phyloP scores from a whole-genome alignment of 1,140 invertebrate genomes.

The Acromyrmex heyeri region DNA sequence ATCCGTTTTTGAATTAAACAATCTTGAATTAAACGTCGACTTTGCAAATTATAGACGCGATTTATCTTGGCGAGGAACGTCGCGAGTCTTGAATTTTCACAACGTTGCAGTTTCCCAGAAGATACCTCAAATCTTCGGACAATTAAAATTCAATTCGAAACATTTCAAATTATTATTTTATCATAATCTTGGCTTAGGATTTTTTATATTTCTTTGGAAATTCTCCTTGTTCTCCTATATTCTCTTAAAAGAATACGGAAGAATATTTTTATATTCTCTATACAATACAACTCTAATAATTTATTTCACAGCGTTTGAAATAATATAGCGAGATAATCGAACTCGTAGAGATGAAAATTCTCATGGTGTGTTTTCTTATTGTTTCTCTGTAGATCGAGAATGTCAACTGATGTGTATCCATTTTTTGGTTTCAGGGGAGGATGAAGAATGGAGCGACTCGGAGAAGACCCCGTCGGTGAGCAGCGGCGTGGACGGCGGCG shows the following conservation, averaged over 20 bases:
- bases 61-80: neutral
- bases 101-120: neutral
- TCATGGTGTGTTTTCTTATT: neutral
- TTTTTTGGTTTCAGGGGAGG: constrained; percentile 83
- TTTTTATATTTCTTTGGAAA: neutral
- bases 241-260: neutral
- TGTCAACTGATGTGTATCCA: neutral
- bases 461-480: constrained; percentile 86
- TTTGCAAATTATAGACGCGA: neutral
- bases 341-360: neutral
- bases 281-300: neutral
- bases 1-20: neutral
- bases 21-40: neutral
- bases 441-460: constrained; percentile 87
- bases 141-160: neutral
- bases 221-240: neutral
- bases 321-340: neutral
- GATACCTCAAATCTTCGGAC: neutral
- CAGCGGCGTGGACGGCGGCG: constrained; percentile 84
- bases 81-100: neutral
- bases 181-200: neutral
- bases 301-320: neutral
- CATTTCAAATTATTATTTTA: neutral
- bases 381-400: neutral
- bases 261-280: neutral